Percentiles rank a stretch among this genome's conserved stretches.
phyloP scores from a whole-genome alignment of 2,113 vertebrate species.

The Sakesphorus luctuosus region DNA sequence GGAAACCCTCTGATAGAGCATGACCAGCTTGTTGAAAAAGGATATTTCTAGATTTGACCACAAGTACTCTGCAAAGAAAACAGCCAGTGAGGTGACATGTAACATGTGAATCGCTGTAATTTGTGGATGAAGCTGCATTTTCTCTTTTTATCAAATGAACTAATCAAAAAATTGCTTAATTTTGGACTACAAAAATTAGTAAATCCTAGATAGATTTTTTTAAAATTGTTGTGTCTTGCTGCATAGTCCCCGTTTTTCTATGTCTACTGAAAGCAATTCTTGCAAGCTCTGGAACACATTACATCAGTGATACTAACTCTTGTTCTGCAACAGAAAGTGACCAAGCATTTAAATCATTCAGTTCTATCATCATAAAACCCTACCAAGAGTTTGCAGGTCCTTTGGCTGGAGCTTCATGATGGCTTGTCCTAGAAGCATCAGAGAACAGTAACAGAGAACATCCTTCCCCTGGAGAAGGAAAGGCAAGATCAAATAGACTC shows the following conservation, averaged over 20 bases:
- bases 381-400: slow-evolving; percentile 54
- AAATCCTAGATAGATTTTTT: not conserved
- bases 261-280: not conserved
- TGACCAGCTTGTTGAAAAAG: slow-evolving; percentile 25
- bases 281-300: not conserved
- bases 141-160: not conserved
- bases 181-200: not conserved
- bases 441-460: rapidly evolving
- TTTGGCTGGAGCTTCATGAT: not conserved
- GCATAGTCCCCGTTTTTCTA: not conserved
- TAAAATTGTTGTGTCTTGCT: not conserved
- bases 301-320: not conserved
- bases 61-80: slow-evolving; percentile 50
- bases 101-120: not conserved
- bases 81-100: not conserved
- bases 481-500: slow-evolving; percentile 68
- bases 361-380: not conserved
- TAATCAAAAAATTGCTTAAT: not conserved
- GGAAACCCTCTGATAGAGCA: not conserved
- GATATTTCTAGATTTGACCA: slow-evolving; percentile 48
- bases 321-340: not conserved
- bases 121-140: not conserved
- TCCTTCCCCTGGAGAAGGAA: not conserved
- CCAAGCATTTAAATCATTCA: not conserved
- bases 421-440: not conserved